Conservation (phyloP, 1,140 invertebrate species). For the Papilio machaon region DNA sequence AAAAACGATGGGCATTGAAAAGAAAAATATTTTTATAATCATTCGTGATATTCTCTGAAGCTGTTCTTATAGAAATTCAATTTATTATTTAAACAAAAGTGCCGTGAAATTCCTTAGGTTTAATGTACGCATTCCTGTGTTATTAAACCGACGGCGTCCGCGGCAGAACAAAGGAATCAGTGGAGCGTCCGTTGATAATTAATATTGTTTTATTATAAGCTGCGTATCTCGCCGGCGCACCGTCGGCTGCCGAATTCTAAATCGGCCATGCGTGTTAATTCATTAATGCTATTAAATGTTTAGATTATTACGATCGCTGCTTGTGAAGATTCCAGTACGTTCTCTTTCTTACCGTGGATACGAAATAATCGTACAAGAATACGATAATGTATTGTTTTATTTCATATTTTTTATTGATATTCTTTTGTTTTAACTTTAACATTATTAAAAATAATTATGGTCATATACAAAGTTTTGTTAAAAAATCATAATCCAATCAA, state of each 20-base stretch:
- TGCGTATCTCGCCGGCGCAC: constrained; percentile 66
- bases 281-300: constrained; percentile 70
- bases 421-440: neutral
- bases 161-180: constrained; percentile 68
- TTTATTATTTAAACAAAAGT: constrained; percentile 79
- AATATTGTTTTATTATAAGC: constrained; percentile 81
- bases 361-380: neutral
- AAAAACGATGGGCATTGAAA: constrained; percentile 48
- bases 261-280: constrained; percentile 67
- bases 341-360: neutral
- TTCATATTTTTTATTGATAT: neutral
- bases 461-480: neutral
- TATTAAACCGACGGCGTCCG: constrained; percentile 63
- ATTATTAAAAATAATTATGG: neutral
- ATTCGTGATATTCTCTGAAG: constrained; percentile 58
- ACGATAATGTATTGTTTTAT: too few relatives aligned
- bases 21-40: constrained; percentile 57
- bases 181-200: constrained; percentile 76
- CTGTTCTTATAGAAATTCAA: constrained; percentile 69
- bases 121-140: constrained; percentile 74
- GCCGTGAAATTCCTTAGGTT: constrained; percentile 68
- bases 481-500: neutral
- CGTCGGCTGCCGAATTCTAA: constrained; percentile 56
- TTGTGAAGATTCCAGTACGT: neutral
- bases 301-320: constrained; percentile 44